phyloP scores from a whole-genome alignment of 2,888 invertebrate species.

The Syrphus vitripennis region DNA sequence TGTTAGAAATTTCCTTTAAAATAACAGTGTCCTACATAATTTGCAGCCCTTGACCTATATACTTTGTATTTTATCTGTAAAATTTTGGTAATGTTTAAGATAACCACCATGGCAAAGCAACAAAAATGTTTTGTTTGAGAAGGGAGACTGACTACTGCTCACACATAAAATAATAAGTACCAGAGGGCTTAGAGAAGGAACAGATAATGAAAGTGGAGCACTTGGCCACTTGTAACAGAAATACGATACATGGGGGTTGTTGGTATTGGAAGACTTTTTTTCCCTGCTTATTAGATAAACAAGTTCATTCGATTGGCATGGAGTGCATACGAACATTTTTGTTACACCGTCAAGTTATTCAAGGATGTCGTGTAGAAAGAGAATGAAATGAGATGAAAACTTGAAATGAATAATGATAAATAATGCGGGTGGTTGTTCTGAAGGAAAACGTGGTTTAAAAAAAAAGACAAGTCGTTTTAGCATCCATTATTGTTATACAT shows the following conservation, averaged over 20 bases:
- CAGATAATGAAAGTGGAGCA: constrained; percentile 56
- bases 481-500: constrained; percentile 27
- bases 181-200: constrained; percentile 11
- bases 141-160: constrained; percentile 20
- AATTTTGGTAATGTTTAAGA: constrained; percentile 29
- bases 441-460: not conserved
- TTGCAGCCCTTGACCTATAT: constrained; percentile 70
- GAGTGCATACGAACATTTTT: constrained; percentile 57
- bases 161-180: constrained; percentile 5
- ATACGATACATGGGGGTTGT: constrained; percentile 50
- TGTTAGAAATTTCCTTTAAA: not conserved
- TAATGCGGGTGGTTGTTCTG: constrained; percentile 13
- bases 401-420: constrained; percentile 12
- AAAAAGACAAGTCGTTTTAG: constrained; percentile 2
- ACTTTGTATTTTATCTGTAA: constrained; percentile 38
- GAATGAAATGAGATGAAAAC: constrained; percentile 22
- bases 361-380: constrained; percentile 43
- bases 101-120: constrained; percentile 18
- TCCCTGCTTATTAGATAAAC: constrained; percentile 30
- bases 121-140: constrained; percentile 30
- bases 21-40: constrained; percentile 50
- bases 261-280: constrained; percentile 10
- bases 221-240: constrained; percentile 64
- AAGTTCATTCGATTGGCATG: constrained; percentile 50
- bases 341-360: constrained; percentile 54